phyloP scores from a whole-genome alignment of 2,888 invertebrate genomes.

The Philereme vetulata region DNA sequence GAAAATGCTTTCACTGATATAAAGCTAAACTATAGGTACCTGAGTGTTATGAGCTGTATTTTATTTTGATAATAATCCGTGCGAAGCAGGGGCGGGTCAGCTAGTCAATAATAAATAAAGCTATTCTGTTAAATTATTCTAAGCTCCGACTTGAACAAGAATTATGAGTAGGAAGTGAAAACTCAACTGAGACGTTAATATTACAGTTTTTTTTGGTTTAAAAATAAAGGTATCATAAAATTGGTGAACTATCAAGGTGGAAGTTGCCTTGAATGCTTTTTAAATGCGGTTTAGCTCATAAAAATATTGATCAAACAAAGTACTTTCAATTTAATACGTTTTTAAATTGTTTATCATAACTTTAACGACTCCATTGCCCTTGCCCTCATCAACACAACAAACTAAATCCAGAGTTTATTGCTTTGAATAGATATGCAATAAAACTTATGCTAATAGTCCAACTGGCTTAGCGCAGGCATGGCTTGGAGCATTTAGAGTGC shows the following conservation, averaged over 20 bases:
- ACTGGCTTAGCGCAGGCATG: slow-evolving; percentile 9
- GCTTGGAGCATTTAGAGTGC: slow-evolving; percentile 22
- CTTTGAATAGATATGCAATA: slow-evolving; percentile 31
- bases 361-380: slow-evolving; percentile 26
- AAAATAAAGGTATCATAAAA: slow-evolving; percentile 29
- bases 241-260: slow-evolving; percentile 34
- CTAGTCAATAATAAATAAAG: no score
- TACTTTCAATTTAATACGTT: slow-evolving; percentile 22
- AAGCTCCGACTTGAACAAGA: no score
- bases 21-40: no score
- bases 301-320: slow-evolving; percentile 40
- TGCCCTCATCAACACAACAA: slow-evolving; percentile 21
- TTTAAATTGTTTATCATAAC: slow-evolving; percentile 17
- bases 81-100: no score
- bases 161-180: no score
- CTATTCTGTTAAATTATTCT: no score
- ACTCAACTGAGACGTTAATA: no score
- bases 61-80: no score
- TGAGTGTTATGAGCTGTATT: no score
- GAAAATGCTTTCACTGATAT: no score
- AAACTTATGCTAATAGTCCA: slow-evolving; percentile 32
- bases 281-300: slow-evolving; percentile 41
- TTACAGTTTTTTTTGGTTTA: not conserved
- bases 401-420: slow-evolving; percentile 21
- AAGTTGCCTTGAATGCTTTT: slow-evolving; percentile 40